Percentiles rank a stretch among this genome's conserved stretches.
Evolutionary conservation across 2,888 invertebrate genomes (phyloP).

Genomic region (Alsophila aescularia): DNA sequence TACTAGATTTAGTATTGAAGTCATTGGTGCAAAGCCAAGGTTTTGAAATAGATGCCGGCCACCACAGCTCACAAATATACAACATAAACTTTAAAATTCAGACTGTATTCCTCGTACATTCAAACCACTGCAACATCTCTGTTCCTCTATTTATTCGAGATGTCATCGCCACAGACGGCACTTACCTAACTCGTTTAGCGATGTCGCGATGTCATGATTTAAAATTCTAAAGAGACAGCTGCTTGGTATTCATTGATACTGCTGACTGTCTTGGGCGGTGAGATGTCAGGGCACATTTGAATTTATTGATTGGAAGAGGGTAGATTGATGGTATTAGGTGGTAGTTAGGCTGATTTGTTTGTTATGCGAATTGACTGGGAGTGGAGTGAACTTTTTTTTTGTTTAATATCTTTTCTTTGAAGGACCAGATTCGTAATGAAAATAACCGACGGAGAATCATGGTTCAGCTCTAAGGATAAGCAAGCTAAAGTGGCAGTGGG

Average conservation of each 20-base stretch:
- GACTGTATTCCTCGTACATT: neutral
- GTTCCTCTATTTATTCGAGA: neutral
- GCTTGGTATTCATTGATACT: constrained; percentile 23
- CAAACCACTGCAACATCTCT: neutral
- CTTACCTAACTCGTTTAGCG: constrained; percentile 17
- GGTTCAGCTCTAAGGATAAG: too few relatives aligned
- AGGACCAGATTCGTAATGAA: neutral
- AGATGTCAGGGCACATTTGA: constrained; percentile 9
- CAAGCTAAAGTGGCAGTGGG: too few relatives aligned
- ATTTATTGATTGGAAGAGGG: constrained; percentile 14
- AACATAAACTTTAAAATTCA: too few relatives aligned
- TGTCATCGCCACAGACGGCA: constrained; percentile 13
- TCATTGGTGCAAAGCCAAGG: too few relatives aligned
- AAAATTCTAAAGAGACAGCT: constrained; percentile 24
- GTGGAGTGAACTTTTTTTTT: neutral
- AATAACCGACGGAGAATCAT: too few relatives aligned
- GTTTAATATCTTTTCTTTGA: neutral
- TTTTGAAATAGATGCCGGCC: too few relatives aligned
- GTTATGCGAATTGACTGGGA: neutral
- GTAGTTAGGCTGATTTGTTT: neutral
- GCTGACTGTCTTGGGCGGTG: constrained; percentile 21
- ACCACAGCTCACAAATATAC: too few relatives aligned
- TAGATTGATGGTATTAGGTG: neutral
- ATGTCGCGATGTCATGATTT: constrained; percentile 10
- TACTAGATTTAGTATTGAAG: too few relatives aligned